Evolutionary conservation across 2,113 vertebrate species (phyloP).

Genomic region (Cryptotis parvus): DNA sequence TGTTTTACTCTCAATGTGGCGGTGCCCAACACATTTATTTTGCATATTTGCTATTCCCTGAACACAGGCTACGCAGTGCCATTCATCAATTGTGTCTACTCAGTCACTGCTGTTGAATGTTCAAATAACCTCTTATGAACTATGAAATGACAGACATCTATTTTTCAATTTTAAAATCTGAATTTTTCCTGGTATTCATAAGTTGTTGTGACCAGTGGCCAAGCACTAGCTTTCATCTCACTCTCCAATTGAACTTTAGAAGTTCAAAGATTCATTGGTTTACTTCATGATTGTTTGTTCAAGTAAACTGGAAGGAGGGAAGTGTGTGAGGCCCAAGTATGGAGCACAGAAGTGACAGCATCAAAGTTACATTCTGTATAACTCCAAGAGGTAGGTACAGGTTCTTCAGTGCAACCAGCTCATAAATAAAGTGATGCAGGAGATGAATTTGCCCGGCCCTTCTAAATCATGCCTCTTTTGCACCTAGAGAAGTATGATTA

Average conservation of each 20-base stretch:
- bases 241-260: slow-evolving; percentile 10
- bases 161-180: not conserved
- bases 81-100: not conserved
- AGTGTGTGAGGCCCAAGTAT: not conserved
- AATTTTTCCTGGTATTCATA: not conserved
- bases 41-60: not conserved
- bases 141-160: not conserved
- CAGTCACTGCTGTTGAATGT: not conserved
- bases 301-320: not conserved
- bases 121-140: not conserved
- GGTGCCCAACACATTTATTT: not conserved
- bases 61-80: not conserved
- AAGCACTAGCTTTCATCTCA: slow-evolving; percentile 1
- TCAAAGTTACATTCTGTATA: not conserved
- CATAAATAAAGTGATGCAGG: not conserved
- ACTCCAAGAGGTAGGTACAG: not conserved
- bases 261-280: not conserved
- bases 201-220: slow-evolving; percentile 13
- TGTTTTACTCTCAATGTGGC: not conserved
- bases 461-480: not conserved
- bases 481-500: not conserved
- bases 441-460: not conserved
- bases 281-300: slow-evolving; percentile 18
- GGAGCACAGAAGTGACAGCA: slow-evolving; percentile 14
- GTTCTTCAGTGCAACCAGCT: not conserved